phyloP scores from a whole-genome alignment of 2,797 vertebrate species.

The Acestrorhynchus altus region DNA sequence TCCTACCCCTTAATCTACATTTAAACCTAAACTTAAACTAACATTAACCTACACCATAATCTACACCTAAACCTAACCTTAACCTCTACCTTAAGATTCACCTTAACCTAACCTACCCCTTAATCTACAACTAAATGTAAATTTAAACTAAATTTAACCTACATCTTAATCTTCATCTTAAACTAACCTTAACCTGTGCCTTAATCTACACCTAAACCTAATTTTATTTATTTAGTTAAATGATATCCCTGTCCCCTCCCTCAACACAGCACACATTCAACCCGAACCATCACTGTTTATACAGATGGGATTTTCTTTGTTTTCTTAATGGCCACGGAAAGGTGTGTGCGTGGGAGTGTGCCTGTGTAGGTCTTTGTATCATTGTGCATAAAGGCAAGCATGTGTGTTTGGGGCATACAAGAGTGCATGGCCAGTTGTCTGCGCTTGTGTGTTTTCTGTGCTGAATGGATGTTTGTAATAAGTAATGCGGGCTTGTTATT shows the following conservation, averaged over 20 bases:
- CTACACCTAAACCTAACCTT: too few relatives aligned
- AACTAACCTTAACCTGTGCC: too few relatives aligned
- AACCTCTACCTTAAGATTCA: too few relatives aligned
- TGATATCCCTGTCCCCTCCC: slow-evolving; percentile 14
- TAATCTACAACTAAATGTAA: too few relatives aligned
- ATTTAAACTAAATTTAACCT: too few relatives aligned
- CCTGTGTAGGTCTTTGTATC: neutral
- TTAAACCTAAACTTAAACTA: too few relatives aligned
- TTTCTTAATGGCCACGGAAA: slow-evolving; percentile 79
- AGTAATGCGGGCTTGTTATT: slow-evolving; percentile 70
- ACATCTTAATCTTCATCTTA: too few relatives aligned
- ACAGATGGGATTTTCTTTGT: slow-evolving; percentile 86
- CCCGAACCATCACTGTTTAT: slow-evolving; percentile 75
- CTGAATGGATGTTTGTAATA: slow-evolving; percentile 59
- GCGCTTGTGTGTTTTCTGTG: slow-evolving; percentile 36
- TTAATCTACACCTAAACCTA: too few relatives aligned
- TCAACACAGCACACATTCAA: slow-evolving; percentile 25
- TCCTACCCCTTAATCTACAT: too few relatives aligned
- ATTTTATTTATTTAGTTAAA: too few relatives aligned
- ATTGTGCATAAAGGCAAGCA: slow-evolving; percentile 4
- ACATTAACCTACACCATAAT: too few relatives aligned
- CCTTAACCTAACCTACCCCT: too few relatives aligned
- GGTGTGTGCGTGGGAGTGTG: slow-evolving; percentile 65
- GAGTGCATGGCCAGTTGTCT: slow-evolving; percentile 7
- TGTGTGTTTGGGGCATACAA: neutral